These are phyloP conservation scores for Argopecten irradians DNA, from an alignment of 1,140 invertebrate species.

Conservation along the genomic window DNA sequence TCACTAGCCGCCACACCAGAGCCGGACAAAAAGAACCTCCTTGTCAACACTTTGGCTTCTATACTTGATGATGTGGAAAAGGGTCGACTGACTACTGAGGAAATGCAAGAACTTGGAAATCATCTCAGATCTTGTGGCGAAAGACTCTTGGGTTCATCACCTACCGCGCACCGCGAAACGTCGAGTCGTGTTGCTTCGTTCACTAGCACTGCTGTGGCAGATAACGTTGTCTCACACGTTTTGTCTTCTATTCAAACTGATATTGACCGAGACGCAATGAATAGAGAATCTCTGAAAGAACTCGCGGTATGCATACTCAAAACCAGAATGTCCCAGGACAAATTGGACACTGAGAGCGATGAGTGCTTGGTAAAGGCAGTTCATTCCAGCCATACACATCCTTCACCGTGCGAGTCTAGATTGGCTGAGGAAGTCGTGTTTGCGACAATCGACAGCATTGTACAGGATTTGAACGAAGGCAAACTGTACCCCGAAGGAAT, in stretches of 20 bases:
- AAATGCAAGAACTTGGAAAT: slow-evolving; percentile 37
- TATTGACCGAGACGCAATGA: slow-evolving; percentile 25
- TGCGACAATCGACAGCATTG: slow-evolving; percentile 26
- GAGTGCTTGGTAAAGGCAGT: neutral
- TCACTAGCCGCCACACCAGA: neutral
- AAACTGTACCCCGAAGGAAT: neutral
- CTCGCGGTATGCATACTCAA: slow-evolving; percentile 43
- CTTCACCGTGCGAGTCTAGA: slow-evolving; percentile 35
- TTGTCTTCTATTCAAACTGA: slow-evolving; percentile 37
- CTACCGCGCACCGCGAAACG: neutral
- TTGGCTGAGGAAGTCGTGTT: slow-evolving; percentile 41
- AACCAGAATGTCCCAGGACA: slow-evolving; percentile 17
- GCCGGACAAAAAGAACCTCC: neutral
- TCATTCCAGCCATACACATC: neutral
- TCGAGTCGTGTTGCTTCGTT: slow-evolving; percentile 1
- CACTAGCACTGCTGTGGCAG: slow-evolving; percentile 44
- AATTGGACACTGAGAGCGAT: neutral
- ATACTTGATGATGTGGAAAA: slow-evolving; percentile 25
- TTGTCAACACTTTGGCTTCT: slow-evolving; percentile 15
- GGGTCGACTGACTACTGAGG: neutral
- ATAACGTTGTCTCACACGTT: slow-evolving; percentile 35
- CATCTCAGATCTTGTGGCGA: slow-evolving; percentile 36
- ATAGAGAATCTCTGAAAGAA: slow-evolving; percentile 42
- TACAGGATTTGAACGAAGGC: slow-evolving; percentile 38
- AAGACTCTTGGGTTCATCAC: neutral